Conservation (phyloP, 2,797 vertebrate genomes). For the Fundulus diaphanus region DNA sequence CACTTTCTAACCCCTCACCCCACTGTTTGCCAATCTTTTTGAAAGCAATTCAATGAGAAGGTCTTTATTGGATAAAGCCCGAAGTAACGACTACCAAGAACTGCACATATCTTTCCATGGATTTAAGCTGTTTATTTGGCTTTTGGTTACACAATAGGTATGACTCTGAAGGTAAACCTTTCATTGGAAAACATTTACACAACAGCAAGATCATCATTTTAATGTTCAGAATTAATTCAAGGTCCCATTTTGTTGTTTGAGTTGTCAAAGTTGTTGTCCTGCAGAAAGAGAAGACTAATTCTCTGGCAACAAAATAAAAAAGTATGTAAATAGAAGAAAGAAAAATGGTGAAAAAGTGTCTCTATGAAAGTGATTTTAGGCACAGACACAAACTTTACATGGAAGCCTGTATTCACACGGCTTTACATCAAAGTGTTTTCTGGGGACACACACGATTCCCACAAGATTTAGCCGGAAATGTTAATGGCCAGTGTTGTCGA, state of each 20-base stretch:
- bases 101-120: constrained; percentile 18
- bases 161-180: neutral
- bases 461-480: constrained; percentile 53
- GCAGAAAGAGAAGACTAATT: too few relatives aligned
- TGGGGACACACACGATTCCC: constrained; percentile 42
- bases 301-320: too few relatives aligned
- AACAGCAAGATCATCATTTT: neutral
- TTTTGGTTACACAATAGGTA: constrained; percentile 10
- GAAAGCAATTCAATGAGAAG: constrained; percentile 52
- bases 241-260: too few relatives aligned
- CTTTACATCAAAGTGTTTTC: constrained; percentile 59
- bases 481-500: constrained; percentile 50
- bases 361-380: neutral
- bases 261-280: too few relatives aligned
- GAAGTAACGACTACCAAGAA: constrained; percentile 21
- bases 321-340: too few relatives aligned
- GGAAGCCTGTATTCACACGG: constrained; percentile 48
- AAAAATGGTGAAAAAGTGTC: constrained; percentile 8
- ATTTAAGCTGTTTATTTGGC: constrained; percentile 29
- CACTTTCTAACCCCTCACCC: constrained; percentile 7
- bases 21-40: constrained; percentile 36
- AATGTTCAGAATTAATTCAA: neutral
- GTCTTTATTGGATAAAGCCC: constrained; percentile 61
- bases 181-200: neutral
- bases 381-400: constrained; percentile 28